Base-by-base conservation (phyloP, 2,113 vertebrate species). In the Odocoileus virginianus region DNA sequence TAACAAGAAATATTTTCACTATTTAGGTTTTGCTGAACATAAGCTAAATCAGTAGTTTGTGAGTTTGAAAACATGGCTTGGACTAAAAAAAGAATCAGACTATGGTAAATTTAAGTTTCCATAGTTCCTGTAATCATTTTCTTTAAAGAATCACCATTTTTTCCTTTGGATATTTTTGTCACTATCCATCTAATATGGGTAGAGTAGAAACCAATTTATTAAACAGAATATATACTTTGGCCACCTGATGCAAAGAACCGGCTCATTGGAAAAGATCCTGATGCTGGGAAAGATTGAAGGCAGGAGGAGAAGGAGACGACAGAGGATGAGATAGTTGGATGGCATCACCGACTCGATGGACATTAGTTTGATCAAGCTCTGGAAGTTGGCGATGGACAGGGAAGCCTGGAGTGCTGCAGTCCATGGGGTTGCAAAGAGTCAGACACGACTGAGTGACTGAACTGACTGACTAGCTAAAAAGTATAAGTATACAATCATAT, bases 401-500 rank as follows among this genome's bases (percentile, higher is more conserved):
- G 67, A 36, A 36, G n/a, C n/a, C 67, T 23, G n/a, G 67, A 2
- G 0, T 40, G n/a, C n/a, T 71, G n/a, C 9, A 71, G n/a, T 40
- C n/a, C 19, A 12, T 23, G 19, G n/a, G n/a, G 21, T 0, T 40
- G 67, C n/a, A 23, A 67, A 67, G n/a, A 71, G 64, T 36, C 0
- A 0, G n/a, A 36, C 17, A 71, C 0, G 0, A 36, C n/a, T 36
- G n/a, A 67, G 33, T 1, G 1, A 71, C 17, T 71, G 64, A 71
- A 67, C 8, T 71, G 64, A 71, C 2, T 71, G 64, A 71, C 45
- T 79, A 23, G 13, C 12, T 78, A 47, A 57, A 89, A 71, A 86
- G 12, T 88, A 36, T 33, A 87, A 33, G 47, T 90, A 84, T 79
- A 57, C 2, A 45, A 40, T 61, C 74, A n/a, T 36, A 54, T 40